Percentiles rank a stretch among this genome's conserved stretches.
phyloP scores from a whole-genome alignment of 1,140 invertebrate genomes.

The Drosophila obscura region DNA sequence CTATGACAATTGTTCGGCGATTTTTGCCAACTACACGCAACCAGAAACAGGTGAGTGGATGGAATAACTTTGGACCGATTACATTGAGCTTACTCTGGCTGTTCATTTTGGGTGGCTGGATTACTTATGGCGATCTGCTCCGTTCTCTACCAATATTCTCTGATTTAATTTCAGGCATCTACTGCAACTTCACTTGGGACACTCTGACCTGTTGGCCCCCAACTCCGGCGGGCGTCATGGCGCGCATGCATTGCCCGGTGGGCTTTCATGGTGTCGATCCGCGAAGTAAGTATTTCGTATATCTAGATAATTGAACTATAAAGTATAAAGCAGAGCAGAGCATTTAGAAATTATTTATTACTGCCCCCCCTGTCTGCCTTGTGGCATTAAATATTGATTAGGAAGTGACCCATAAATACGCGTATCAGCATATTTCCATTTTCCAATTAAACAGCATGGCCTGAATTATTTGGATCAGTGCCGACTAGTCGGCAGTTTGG shows the following conservation, averaged over 20 bases:
- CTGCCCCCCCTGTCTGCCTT: background rate
- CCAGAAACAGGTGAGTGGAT: constrained; percentile 66
- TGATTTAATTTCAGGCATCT: constrained; percentile 65
- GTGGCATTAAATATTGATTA: too few species aligned
- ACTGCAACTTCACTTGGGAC: constrained; percentile 90
- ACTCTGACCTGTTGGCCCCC: constrained; percentile 91
- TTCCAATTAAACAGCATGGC: background rate
- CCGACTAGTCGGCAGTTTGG: constrained; percentile 10
- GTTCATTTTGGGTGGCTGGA: too few species aligned
- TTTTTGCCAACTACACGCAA: constrained; percentile 78
- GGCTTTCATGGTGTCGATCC: constrained; percentile 88
- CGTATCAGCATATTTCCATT: too few species aligned
- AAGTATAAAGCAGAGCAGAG: too few species aligned
- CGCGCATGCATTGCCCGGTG: constrained; percentile 88
- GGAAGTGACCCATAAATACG: background rate
- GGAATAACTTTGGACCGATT: too few species aligned
- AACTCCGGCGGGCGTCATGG: constrained; percentile 86
- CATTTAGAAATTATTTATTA: too few species aligned
- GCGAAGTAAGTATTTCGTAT: constrained; percentile 87
- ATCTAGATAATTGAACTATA: background rate
- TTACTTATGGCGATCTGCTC: background rate
- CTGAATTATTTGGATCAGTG: constrained; percentile 32
- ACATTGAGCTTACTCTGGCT: too few species aligned
- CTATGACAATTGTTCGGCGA: constrained; percentile 67
- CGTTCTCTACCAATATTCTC: too few species aligned